Evolutionary conservation across 1,140 invertebrate genomes (phyloP).

Genomic region (Caenorhabditis brenneri): DNA sequence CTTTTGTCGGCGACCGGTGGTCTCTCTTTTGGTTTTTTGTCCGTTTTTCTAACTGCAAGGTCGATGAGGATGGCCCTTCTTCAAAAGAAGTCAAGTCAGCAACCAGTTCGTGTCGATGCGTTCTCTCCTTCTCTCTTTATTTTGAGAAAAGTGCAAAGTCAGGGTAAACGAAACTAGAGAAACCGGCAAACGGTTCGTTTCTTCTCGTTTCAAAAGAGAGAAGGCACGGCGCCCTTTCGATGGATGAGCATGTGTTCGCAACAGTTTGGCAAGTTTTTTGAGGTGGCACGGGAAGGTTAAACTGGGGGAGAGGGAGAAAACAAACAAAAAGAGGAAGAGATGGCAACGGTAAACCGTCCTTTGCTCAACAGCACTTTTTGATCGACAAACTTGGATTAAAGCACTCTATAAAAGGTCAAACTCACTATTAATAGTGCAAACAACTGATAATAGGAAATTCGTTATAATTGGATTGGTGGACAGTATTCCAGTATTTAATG

Average conservation of each 20-base stretch:
- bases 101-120: neutral
- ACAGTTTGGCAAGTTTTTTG: neutral
- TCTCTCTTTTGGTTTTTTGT: neutral
- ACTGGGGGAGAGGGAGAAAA: neutral
- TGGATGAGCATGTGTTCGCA: conserved; percentile 14
- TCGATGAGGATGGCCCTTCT: conserved; percentile 3
- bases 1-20: neutral
- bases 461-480: no score
- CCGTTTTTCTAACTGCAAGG: conserved; percentile 12
- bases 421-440: no score
- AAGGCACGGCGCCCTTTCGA: neutral
- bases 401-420: neutral
- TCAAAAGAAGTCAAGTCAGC: neutral
- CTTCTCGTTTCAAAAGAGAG: neutral
- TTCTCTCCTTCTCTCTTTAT: neutral
- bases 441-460: no score
- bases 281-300: neutral
- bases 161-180: conserved; percentile 16
- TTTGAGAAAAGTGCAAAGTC: conserved; percentile 6
- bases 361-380: neutral
- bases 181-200: neutral
- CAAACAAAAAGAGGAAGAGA: neutral
- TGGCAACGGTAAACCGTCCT: neutral
- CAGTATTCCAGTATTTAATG: no score
- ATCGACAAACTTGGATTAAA: conserved; percentile 7